A percentile compares a stretch with the other conserved stretches of the same genome.
These are phyloP conservation scores for Caradrina clavipalpis DNA, from an alignment of 2,888 invertebrate genomes.

Conservation along the genomic window DNA sequence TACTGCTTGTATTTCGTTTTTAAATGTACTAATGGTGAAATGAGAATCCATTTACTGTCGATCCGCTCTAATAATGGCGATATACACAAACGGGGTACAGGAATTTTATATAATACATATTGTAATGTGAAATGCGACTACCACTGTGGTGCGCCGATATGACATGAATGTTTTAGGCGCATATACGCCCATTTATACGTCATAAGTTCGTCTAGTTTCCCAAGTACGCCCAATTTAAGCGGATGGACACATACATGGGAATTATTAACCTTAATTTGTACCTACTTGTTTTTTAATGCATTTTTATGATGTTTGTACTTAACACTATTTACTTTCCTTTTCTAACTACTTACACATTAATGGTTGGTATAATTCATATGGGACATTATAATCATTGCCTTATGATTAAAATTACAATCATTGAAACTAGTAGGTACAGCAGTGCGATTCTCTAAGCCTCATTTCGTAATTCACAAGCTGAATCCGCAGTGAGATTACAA, in stretches of 20 bases:
- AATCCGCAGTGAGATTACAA: no score
- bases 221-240: not conserved
- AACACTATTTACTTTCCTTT: not conserved
- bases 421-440: not conserved
- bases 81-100: not conserved
- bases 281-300: not conserved
- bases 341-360: not conserved
- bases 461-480: no score
- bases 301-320: slow-evolving; percentile 11
- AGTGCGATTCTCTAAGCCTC: no score
- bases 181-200: no score
- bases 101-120: not conserved
- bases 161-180: not conserved
- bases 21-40: slow-evolving; percentile 14
- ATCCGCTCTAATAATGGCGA: slow-evolving; percentile 4
- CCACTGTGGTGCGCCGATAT: not conserved
- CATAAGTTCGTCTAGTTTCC: not conserved
- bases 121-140: not conserved
- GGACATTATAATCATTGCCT: not conserved
- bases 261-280: slow-evolving; percentile 11
- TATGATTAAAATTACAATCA: not conserved
- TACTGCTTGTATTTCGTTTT: slow-evolving; percentile 15
- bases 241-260: not conserved
- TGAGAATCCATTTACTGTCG: not conserved
- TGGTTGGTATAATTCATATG: slow-evolving; percentile 8